phyloP scores from a whole-genome alignment of 2,888 invertebrate species.

The Lymantria monacha region DNA sequence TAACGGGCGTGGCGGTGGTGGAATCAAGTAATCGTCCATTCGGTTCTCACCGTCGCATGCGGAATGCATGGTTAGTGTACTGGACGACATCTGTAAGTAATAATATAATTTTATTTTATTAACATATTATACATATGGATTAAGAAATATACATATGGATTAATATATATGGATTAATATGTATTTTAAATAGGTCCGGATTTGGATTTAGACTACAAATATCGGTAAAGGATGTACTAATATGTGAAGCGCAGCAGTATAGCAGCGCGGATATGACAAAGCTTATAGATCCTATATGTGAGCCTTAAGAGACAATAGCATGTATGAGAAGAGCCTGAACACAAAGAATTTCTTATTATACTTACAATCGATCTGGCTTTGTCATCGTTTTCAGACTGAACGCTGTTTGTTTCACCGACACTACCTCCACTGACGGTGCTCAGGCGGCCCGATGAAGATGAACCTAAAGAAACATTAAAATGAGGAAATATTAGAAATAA shows the following conservation, averaged over 20 bases:
- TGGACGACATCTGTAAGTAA: conserved; percentile 62
- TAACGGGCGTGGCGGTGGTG: conserved; percentile 83
- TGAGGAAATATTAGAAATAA: not conserved
- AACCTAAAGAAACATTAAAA: too few relatives aligned
- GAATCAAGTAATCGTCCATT: conserved; percentile 84
- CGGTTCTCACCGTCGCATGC: conserved; percentile 64
- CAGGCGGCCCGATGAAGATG: conserved; percentile 91
- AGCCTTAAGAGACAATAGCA: too few relatives aligned
- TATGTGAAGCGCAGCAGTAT: too few relatives aligned
- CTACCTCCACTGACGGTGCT: conserved; percentile 92
- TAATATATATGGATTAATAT: too few relatives aligned
- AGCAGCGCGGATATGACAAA: too few relatives aligned
- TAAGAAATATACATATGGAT: not conserved
- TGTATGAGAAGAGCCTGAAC: too few relatives aligned
- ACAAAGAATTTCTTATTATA: conserved; percentile 8
- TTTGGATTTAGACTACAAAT: too few relatives aligned
- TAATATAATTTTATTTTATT: not conserved
- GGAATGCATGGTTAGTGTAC: conserved; percentile 74
- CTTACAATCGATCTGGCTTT: conserved; percentile 79
- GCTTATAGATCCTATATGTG: too few relatives aligned
- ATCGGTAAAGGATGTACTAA: too few relatives aligned
- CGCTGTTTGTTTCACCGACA: conserved; percentile 90
- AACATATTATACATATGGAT: not conserved
- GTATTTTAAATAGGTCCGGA: too few relatives aligned
- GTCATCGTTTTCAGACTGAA: conserved; percentile 92